Evolutionary conservation across 2,797 vertebrate genomes (phyloP).

Genomic region (Gobionotothen gibberifrons): DNA sequence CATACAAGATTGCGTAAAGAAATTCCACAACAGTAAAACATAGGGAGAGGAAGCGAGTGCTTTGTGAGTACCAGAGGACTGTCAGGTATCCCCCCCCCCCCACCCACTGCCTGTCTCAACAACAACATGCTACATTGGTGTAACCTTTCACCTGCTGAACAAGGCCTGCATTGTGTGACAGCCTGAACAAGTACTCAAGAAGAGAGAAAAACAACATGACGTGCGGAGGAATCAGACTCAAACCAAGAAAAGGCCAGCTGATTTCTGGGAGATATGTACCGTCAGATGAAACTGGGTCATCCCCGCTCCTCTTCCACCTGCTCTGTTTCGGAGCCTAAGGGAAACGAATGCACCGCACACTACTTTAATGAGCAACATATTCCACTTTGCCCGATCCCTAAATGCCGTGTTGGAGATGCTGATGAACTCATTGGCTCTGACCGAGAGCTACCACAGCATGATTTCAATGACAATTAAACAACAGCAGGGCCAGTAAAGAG

Average conservation of each 20-base stretch:
- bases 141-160: constrained; percentile 1
- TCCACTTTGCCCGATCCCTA: not conserved
- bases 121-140: not conserved
- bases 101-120: not conserved
- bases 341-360: not conserved
- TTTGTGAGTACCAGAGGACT: not conserved
- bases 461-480: constrained; percentile 72
- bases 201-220: not conserved
- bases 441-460: too few species aligned
- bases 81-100: not conserved
- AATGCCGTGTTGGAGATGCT: not conserved
- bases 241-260: not conserved
- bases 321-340: not conserved
- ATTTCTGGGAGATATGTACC: not conserved
- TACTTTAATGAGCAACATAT: not conserved
- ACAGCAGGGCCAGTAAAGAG: constrained; percentile 68
- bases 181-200: not conserved
- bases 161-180: not conserved
- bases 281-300: constrained; percentile 37
- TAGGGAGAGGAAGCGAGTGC: not conserved
- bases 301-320: constrained; percentile 28
- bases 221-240: not conserved
- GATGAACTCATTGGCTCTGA: not conserved
- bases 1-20: not conserved
- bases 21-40: not conserved